A percentile compares a stretch with the other conserved stretches of the same genome.
These are phyloP conservation scores for Pseudotriccus pelzelni DNA, from an alignment of 2,797 vertebrate genomes.

Conservation along the genomic window DNA sequence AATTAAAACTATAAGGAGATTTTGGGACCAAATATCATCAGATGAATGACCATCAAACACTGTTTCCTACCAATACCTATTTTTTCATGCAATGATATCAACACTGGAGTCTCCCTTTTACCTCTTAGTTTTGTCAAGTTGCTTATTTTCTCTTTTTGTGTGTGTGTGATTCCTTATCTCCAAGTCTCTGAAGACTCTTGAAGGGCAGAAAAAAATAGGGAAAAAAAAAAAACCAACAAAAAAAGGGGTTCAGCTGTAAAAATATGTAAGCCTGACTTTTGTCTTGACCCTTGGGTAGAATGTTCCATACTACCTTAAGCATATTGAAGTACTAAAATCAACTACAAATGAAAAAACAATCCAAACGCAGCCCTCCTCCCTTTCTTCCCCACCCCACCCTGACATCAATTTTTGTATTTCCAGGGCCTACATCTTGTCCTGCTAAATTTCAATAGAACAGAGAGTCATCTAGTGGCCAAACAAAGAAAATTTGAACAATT, in stretches of 20 bases:
- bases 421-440: background rate
- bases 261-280: background rate
- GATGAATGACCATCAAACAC: background rate
- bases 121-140: background rate
- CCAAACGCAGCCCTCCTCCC: background rate
- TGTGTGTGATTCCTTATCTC: background rate
- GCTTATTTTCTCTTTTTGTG: background rate
- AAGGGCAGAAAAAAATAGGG: background rate
- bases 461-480: conserved; percentile 10
- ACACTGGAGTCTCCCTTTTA: background rate
- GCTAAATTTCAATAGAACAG: background rate
- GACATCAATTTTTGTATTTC: background rate
- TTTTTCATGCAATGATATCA: background rate
- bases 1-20: background rate
- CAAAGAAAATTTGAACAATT: background rate
- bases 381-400: rapidly evolving
- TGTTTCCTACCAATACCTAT: background rate
- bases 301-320: background rate
- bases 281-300: background rate
- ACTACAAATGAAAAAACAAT: background rate
- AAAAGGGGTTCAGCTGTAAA: background rate
- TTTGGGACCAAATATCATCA: background rate
- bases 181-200: background rate
- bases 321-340: background rate
- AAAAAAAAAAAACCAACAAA: background rate